Evolutionary conservation across 2,888 invertebrate genomes (phyloP).

Genomic region (Cataglyphis rosenhaueri): DNA sequence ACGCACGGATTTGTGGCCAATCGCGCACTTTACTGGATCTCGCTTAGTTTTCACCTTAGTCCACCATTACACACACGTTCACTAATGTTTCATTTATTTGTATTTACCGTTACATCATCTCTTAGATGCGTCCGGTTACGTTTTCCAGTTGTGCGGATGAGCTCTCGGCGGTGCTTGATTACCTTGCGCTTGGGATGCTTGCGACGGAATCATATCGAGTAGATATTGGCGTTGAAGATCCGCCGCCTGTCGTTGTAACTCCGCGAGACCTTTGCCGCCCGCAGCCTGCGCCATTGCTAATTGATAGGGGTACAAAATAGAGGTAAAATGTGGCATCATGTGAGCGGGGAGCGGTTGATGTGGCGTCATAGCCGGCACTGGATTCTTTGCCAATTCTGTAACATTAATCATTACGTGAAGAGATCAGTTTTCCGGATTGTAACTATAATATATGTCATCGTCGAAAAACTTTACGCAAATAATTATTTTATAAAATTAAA

Average conservation of each 20-base stretch:
- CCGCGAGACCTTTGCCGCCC: conserved; percentile 88
- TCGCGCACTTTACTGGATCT: conserved; percentile 15
- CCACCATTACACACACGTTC: conserved; percentile 62
- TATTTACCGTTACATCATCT: conserved; percentile 61
- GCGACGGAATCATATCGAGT: conserved; percentile 96
- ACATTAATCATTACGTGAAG: neutral
- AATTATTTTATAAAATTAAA: neutral
- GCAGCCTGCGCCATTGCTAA: conserved; percentile 93
- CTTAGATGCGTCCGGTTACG: conserved; percentile 86
- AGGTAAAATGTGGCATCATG: conserved; percentile 94
- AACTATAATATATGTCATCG: neutral
- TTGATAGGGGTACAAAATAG: conserved; percentile 95
- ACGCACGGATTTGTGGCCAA: conserved; percentile 45
- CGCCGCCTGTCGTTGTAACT: conserved; percentile 93
- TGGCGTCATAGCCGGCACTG: conserved; percentile 86
- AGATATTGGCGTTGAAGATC: conserved; percentile 97
- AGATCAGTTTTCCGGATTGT: neutral
- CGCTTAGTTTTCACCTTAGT: conserved; percentile 24
- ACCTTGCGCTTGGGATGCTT: conserved; percentile 85
- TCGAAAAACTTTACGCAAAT: no score
- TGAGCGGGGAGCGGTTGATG: conserved; percentile 91
- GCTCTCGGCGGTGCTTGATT: conserved; percentile 84
- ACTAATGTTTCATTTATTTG: conserved; percentile 62
- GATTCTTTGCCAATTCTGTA: conserved; percentile 83
- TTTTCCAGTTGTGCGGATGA: conserved; percentile 88